A percentile compares a stretch with the other conserved stretches of the same genome.
These are phyloP conservation scores for Nixonia krombeini DNA, from an alignment of 1,140 invertebrate genomes.

Conservation along the genomic window DNA sequence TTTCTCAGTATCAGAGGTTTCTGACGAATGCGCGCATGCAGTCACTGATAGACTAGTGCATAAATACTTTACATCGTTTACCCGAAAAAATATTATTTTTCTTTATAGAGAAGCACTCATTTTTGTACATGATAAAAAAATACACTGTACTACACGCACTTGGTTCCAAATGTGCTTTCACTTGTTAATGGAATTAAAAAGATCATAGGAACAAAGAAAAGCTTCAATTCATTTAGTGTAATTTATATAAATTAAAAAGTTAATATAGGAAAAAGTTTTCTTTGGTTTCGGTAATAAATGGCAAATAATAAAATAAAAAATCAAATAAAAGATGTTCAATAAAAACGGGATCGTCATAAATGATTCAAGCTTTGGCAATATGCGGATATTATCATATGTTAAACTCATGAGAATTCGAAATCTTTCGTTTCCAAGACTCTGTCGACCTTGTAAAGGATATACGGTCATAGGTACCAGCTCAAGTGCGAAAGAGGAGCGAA, in stretches of 20 bases:
- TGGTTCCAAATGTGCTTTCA: no score
- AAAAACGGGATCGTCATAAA: no score
- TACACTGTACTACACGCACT: slow-evolving; percentile 41
- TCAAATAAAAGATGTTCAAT: no score
- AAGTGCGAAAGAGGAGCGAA: slow-evolving; percentile 55
- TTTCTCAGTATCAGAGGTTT: slow-evolving; percentile 72
- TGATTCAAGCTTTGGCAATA: no score
- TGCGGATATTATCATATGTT: no score
- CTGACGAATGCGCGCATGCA: slow-evolving; percentile 63
- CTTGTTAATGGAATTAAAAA: no score
- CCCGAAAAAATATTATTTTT: slow-evolving; percentile 9
- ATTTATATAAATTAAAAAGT: no score
- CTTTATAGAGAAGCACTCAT: slow-evolving; percentile 53
- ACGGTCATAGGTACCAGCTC: slow-evolving; percentile 53
- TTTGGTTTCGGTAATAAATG: no score
- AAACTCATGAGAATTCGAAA: neutral
- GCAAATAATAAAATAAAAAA: no score
- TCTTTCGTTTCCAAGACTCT: slow-evolving; percentile 29
- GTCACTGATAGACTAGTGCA: slow-evolving; percentile 56
- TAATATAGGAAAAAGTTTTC: no score
- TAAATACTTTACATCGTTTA: slow-evolving; percentile 56
- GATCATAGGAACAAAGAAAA: no score
- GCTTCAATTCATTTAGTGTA: no score
- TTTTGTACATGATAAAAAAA: slow-evolving; percentile 17
- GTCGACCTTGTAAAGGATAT: slow-evolving; percentile 55